A percentile compares a stretch with the other conserved stretches of the same genome.
phyloP scores from a whole-genome alignment of 2,113 vertebrate species.

The Cettia cetti region DNA sequence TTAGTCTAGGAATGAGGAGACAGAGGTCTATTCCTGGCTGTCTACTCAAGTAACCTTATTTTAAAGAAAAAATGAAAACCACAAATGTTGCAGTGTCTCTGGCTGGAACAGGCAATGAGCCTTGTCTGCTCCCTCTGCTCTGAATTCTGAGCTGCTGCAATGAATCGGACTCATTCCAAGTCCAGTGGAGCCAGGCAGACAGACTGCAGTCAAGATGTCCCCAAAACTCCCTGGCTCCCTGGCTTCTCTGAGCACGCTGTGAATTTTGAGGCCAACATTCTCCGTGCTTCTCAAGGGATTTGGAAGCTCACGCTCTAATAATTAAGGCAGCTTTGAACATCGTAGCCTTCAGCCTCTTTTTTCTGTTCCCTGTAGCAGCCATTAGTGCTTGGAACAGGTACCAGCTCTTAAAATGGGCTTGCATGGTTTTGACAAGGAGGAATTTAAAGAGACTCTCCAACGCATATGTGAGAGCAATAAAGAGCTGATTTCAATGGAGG shows the following conservation, averaged over 20 bases:
- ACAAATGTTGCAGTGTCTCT: neutral
- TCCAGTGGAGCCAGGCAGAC: neutral
- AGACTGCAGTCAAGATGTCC: slow-evolving; percentile 56
- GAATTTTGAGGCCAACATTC: neutral
- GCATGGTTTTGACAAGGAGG: neutral
- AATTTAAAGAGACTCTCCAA: neutral
- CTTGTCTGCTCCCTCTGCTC: slow-evolving; percentile 46
- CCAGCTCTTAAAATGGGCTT: neutral
- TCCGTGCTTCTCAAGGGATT: neutral
- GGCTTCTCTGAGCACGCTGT: neutral
- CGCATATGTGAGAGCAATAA: neutral
- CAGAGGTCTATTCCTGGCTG: neutral
- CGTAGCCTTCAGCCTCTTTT: neutral
- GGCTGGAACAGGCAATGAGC: slow-evolving; percentile 42
- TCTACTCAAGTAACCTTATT: neutral
- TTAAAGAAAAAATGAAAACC: neutral
- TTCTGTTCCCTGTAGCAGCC: neutral
- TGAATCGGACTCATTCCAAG: slow-evolving; percentile 46
- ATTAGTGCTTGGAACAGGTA: neutral
- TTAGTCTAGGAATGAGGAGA: neutral
- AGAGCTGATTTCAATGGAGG: neutral
- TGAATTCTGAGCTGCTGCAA: slow-evolving; percentile 55
- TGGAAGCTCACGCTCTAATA: slow-evolving; percentile 22
- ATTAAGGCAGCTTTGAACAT: slow-evolving; percentile 1
- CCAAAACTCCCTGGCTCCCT: slow-evolving; percentile 1